phyloP scores from a whole-genome alignment of 2,888 invertebrate species.

The Lasioglossum figueresi region DNA sequence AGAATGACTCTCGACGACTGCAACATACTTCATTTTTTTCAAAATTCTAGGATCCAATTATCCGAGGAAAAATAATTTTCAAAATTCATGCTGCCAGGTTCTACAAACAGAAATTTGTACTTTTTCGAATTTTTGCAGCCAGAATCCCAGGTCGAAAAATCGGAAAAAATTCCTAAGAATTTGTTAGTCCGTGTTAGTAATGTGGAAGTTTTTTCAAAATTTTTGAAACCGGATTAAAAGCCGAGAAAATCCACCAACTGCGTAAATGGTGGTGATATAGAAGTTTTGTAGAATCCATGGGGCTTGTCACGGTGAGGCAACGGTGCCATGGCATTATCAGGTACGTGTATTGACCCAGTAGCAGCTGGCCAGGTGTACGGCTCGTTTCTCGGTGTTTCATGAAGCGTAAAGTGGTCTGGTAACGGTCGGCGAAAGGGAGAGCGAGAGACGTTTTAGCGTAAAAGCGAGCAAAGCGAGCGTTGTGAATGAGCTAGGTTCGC shows the following conservation, averaged over 20 bases:
- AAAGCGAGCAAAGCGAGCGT: conserved; percentile 44
- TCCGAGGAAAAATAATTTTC: neutral
- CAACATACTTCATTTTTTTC: neutral
- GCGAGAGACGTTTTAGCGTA: neutral
- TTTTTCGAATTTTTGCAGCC: neutral
- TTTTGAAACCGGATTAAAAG: neutral
- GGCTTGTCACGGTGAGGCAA: conserved; percentile 42
- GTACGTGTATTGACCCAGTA: conserved; percentile 68
- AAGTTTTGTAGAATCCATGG: conserved; percentile 20
- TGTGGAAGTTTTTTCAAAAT: neutral
- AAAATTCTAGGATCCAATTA: neutral
- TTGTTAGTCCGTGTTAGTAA: neutral
- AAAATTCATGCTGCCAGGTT: neutral
- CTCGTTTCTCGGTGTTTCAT: conserved; percentile 53
- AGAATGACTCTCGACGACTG: neutral
- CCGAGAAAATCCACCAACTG: neutral
- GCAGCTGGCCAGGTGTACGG: conserved; percentile 73
- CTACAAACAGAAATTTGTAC: neutral
- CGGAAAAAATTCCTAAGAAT: neutral
- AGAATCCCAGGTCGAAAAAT: neutral
- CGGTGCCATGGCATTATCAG: conserved; percentile 57
- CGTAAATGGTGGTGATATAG: neutral
- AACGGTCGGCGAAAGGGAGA: conserved; percentile 48
- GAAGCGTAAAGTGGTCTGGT: conserved; percentile 66
- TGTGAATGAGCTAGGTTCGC: conserved; percentile 41